Percentiles rank a stretch among this genome's conserved stretches.
phyloP scores from a whole-genome alignment of 1,140 invertebrate species.

The Drosophila ficusphila region DNA sequence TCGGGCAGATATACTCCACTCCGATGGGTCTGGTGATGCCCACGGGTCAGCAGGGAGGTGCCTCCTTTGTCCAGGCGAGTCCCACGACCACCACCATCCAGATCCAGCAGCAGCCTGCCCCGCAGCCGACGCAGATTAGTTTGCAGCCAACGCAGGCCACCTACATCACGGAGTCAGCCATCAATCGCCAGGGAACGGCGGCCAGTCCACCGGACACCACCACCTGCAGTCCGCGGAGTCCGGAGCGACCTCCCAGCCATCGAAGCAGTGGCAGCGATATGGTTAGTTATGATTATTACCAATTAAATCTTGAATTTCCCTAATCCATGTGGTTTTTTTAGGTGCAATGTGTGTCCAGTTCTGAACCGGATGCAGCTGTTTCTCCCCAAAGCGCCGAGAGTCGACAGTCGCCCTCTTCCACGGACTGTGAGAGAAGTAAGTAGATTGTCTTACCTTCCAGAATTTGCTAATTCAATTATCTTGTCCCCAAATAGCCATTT shows the following conservation, averaged over 20 bases:
- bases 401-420: slow-evolving; percentile 77
- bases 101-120: slow-evolving; percentile 79
- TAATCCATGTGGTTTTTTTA: slow-evolving; percentile 81
- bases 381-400: slow-evolving; percentile 77
- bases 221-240: slow-evolving; percentile 88
- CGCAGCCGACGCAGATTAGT: slow-evolving; percentile 47
- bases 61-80: slow-evolving; percentile 87
- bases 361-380: slow-evolving; percentile 89
- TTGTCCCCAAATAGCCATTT: slow-evolving; percentile 15
- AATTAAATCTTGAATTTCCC: neutral
- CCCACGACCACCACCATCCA: slow-evolving; percentile 85
- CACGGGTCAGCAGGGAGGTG: slow-evolving; percentile 70
- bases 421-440: slow-evolving; percentile 78
- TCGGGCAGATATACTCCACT: slow-evolving; percentile 89
- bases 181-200: slow-evolving; percentile 82
- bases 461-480: neutral
- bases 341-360: slow-evolving; percentile 94
- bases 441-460: neutral
- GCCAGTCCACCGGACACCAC: slow-evolving; percentile 90
- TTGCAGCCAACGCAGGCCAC: slow-evolving; percentile 58
- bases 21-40: slow-evolving; percentile 91
- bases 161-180: slow-evolving; percentile 61
- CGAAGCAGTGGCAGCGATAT: slow-evolving; percentile 83
- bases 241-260: slow-evolving; percentile 78
- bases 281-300: slow-evolving; percentile 29